Base-by-base conservation (phyloP, 2,113 vertebrate species). In the Lagenorhynchus albirostris region DNA sequence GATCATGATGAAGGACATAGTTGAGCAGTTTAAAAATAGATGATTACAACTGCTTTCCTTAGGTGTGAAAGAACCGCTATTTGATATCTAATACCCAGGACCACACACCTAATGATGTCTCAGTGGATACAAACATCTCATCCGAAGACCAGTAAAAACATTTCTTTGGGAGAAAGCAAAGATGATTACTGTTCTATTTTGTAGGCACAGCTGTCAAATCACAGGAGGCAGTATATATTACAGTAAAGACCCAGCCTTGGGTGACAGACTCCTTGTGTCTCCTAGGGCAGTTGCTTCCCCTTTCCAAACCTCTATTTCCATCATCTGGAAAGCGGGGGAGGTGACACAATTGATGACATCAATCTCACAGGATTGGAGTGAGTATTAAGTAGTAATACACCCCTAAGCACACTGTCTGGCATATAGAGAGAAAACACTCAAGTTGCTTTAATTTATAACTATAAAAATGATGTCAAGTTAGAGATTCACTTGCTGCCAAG, bases 11-110 rank as follows among this genome's bases (percentile, higher is more conserved):
- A 98, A 98, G 96, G 95, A 95, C 93, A 97, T 38, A 95, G 96
- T 23, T 73, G 94, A 98, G 94, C 23, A 96, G 93, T 98, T 98
- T 98, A 95, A 97, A 98, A 98, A 98, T 86, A 98, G 97, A 98
- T 38, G 85, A 95, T 71, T 88, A 91, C 86, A 68, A 93, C 92
- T 41, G 74, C 89, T 94, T 97, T 95, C 74, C 92, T 89, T 95
- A 12, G 3, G 44, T 31, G 23, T 26, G 84, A 36, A 44, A 89
- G 67, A 21, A 25, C 41, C 36, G 15, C 71, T 71, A 0, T 33
- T 21, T 23, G 70, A 71, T 84, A 47, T 6, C 95, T 65, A 11
- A 67, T 38, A 17, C 25, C 55, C 70, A 23, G 4, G 18, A 63
- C 31, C 10, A 29, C 8, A 18, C 10, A 41, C 14, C 47, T 82